Conservation (phyloP, 2,113 vertebrate genomes). For the Anseranas semipalmata region DNA sequence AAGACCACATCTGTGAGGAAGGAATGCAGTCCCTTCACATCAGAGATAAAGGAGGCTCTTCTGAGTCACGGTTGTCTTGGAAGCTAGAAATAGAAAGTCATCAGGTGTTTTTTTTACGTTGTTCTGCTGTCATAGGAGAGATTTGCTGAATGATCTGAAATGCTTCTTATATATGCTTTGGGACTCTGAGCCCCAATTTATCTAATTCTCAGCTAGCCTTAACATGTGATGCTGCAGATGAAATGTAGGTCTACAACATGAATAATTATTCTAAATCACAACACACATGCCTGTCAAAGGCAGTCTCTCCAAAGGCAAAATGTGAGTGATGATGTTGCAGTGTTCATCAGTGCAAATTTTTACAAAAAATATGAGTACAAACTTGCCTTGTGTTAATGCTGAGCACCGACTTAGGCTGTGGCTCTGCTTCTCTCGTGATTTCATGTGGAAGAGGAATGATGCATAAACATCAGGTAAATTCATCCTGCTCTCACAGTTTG, state of each 20-base stretch:
- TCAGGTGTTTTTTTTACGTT: neutral
- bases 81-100: conserved; percentile 30
- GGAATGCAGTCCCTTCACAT: neutral
- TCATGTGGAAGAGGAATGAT: neutral
- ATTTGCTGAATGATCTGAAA: neutral
- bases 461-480: neutral
- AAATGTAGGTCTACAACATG: neutral
- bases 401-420: neutral
- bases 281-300: neutral
- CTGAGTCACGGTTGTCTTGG: neutral
- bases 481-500: neutral
- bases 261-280: neutral
- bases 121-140: neutral
- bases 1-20: neutral
- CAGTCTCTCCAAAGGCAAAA: neutral
- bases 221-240: neutral
- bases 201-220: neutral
- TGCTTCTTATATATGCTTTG: neutral
- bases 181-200: neutral
- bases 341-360: neutral
- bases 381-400: neutral
- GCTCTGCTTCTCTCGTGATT: neutral
- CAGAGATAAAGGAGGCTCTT: neutral
- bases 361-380: neutral
- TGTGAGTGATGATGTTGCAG: neutral